Evolutionary conservation across 1,140 invertebrate species (phyloP), one percentile per base, ranked within the genome.

Genomic region (Aculops lycopersici): DNA sequence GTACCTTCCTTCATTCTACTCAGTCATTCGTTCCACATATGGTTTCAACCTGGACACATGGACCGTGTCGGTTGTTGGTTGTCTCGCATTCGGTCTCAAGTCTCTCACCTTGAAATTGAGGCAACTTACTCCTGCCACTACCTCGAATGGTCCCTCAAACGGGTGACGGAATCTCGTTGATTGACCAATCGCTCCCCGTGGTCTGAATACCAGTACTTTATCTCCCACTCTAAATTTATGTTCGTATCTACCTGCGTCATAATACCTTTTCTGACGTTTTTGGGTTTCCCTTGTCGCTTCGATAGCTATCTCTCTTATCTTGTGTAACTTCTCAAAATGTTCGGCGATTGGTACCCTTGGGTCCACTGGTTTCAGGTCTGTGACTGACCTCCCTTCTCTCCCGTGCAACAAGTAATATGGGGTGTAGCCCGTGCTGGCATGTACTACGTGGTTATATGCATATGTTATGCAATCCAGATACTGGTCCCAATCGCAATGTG

Each of bases 401-500:
- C 52, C 52, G 43, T 51, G 48, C 17, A 53, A 21, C 1, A 53
- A 17, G 20, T 24, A 50, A 38, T 48, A 52, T 3, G 49, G 48
- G n/a, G 42, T 43, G 8, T 46, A 40, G 18, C 41, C 35, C n/a
- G 50, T 51, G 4, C 43, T 31, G 3, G 39, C 41, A 36, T 54
- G 47, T 8, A 36, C 37, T 3, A 40, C 40, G 13, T 44, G 40
- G 20, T 44, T 46, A 14, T 43, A 45, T 13, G 44, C 38, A 17
- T 41, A 39, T 8, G 36, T 40, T 5, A 47, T 24, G 8, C 46
- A 46, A 17, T 42, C 43, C 8, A 55, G 20, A 36, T 47, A 50
- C 18, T 38, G 37, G 43, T 57, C 50, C 56, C 53, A 56, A 31
- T 56, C 45, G 16, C 36, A 40, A 42, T 49, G n/a, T n/a, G n/a